A percentile compares a stretch with the other conserved stretches of the same genome.
phyloP scores from a whole-genome alignment of 2,113 vertebrate genomes.

The Larimichthys polyactis region DNA sequence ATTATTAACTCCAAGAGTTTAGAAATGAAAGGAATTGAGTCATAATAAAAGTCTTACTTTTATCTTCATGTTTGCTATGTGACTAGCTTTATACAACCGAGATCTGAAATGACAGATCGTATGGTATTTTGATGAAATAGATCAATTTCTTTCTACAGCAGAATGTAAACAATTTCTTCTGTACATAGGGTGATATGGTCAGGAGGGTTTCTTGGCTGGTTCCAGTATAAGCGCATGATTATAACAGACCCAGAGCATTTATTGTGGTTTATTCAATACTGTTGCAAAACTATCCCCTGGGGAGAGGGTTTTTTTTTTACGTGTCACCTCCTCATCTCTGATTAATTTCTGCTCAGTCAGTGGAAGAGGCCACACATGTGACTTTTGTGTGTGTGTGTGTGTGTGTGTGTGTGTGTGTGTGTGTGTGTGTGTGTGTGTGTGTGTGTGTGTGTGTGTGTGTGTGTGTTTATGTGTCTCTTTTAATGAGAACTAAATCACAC shows the following conservation, averaged over 20 bases:
- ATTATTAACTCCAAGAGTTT: neutral
- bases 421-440: neutral
- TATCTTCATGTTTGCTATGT: neutral
- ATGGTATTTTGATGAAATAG: neutral
- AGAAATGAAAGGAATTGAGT: neutral
- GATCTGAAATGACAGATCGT: neutral
- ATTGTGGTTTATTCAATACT: slow-evolving; percentile 1
- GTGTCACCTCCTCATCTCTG: slow-evolving; percentile 28
- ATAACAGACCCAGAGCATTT: neutral
- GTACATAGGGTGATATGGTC: neutral
- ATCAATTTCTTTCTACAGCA: neutral
- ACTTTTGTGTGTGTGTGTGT: neutral
- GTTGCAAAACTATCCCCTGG: neutral
- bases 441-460: no score
- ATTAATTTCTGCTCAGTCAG: slow-evolving; percentile 32
- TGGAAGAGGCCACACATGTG: slow-evolving; percentile 26
- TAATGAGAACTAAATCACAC: neutral
- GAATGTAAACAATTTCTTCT: neutral
- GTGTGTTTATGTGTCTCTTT: neutral
- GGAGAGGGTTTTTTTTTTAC: neutral
- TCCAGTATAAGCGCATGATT: neutral
- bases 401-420: no score
- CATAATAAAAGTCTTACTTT: neutral
- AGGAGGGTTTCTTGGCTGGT: neutral
- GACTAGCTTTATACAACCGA: neutral